These are phyloP conservation scores for Branchinecta lindahli DNA, from an alignment of 1,140 invertebrate species.

Conservation along the genomic window DNA sequence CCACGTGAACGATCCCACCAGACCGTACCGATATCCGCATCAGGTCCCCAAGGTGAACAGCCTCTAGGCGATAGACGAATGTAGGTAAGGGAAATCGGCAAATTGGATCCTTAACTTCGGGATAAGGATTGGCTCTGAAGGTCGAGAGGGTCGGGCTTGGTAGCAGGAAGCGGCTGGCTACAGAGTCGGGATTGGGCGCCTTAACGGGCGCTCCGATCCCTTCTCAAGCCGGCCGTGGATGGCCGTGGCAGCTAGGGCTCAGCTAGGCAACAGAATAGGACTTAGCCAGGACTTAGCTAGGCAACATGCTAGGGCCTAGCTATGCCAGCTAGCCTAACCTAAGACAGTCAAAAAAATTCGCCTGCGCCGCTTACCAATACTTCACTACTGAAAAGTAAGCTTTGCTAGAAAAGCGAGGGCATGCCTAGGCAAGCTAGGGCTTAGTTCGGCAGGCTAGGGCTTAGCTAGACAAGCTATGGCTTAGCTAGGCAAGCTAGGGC, in stretches of 20 bases:
- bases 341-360: too few species aligned
- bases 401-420: too few species aligned
- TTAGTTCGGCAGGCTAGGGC: too few species aligned
- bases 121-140: conserved; percentile 61
- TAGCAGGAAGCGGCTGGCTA: not conserved
- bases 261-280: conserved; percentile 11
- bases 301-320: too few species aligned
- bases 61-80: conserved; percentile 76
- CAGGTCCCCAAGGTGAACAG: conserved; percentile 76
- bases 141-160: conserved; percentile 45
- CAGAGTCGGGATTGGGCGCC: conserved; percentile 10
- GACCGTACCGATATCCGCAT: conserved; percentile 63
- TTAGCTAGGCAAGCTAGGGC: too few species aligned
- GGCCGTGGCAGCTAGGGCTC: conserved; percentile 13
- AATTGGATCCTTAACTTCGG: conserved; percentile 67
- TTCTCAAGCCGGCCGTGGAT: too few species aligned
- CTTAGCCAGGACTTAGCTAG: conserved; percentile 1
- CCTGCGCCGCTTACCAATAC: too few species aligned
- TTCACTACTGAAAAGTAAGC: too few species aligned
- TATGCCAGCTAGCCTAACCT: too few species aligned
- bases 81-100: conserved; percentile 72
- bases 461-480: too few species aligned
- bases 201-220: conserved; percentile 11
- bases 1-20: conserved; percentile 40
- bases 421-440: too few species aligned